These are phyloP conservation scores for Spialia ferax DNA, from an alignment of 2,888 invertebrate genomes.

Conservation along the genomic window DNA sequence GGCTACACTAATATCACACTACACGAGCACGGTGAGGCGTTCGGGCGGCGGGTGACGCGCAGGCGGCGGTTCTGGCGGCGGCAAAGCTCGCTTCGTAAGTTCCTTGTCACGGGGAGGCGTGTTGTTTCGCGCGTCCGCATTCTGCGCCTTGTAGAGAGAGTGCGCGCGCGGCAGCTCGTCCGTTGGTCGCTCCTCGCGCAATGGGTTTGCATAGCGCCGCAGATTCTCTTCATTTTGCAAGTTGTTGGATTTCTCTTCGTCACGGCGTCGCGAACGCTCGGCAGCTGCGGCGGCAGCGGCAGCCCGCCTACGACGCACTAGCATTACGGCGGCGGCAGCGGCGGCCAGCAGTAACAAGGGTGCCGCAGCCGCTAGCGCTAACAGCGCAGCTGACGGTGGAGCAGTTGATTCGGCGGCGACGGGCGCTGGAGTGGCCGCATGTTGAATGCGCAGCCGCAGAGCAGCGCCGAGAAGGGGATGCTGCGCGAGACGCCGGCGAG, in stretches of 20 bases:
- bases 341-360: slow-evolving; percentile 50
- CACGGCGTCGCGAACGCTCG: slow-evolving; percentile 88
- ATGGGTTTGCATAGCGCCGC: slow-evolving; percentile 92
- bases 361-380: slow-evolving; percentile 55
- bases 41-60: slow-evolving; percentile 66
- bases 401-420: slow-evolving; percentile 90
- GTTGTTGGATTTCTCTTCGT: slow-evolving; percentile 96
- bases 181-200: slow-evolving; percentile 87
- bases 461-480: slow-evolving; percentile 76
- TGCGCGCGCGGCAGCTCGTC: slow-evolving; percentile 87
- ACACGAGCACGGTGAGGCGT: slow-evolving; percentile 80
- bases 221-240: slow-evolving; percentile 96
- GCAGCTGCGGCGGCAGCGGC: slow-evolving; percentile 76
- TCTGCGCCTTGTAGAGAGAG: slow-evolving; percentile 93
- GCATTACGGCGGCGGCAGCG: slow-evolving; percentile 51
- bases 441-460: slow-evolving; percentile 68
- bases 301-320: slow-evolving; percentile 56
- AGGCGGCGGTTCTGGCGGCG: slow-evolving; percentile 73
- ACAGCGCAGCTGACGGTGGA: slow-evolving; percentile 72
- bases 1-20: slow-evolving; percentile 60
- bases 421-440: slow-evolving; percentile 50
- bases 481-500: slow-evolving; percentile 71
- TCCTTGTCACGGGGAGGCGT: slow-evolving; percentile 91
- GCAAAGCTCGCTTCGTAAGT: slow-evolving; percentile 90
- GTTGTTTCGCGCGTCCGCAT: slow-evolving; percentile 94